Conservation (phyloP, 2,113 vertebrate species). For the Melanerpes formicivorus region DNA sequence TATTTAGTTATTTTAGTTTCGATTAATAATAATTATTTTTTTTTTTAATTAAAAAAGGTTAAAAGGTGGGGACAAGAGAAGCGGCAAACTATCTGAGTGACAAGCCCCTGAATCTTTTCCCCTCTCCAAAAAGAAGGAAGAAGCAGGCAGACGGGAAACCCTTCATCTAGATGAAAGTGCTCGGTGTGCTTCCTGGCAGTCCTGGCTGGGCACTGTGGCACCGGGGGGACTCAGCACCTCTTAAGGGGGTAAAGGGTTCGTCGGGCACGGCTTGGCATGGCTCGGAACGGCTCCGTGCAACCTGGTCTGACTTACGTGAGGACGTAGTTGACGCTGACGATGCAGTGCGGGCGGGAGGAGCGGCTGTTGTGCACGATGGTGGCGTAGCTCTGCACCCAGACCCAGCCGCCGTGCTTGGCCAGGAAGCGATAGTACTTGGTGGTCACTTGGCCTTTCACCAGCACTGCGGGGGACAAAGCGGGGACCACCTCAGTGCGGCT, state of each 20-base stretch:
- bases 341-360: constrained; percentile 95
- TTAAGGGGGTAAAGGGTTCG: accelerated
- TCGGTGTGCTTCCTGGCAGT: constrained; percentile 11
- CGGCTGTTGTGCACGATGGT: constrained; percentile 98
- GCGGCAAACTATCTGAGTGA: constrained; percentile 40
- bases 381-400: constrained; percentile 98
- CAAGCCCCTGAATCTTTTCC: constrained; percentile 70
- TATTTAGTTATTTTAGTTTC: constrained; percentile 63
- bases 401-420: constrained; percentile 96
- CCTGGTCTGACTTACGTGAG: constrained; percentile 89
- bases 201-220: neutral
- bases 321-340: constrained; percentile 98
- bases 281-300: no score
- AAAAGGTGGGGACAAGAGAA: no score
- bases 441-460: constrained; percentile 98
- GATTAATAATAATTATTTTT: neutral
- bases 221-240: neutral
- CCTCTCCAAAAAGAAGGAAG: neutral
- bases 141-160: constrained; percentile 28
- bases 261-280: no score
- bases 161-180: constrained; percentile 61
- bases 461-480: constrained; percentile 76
- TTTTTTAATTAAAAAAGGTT: no score
- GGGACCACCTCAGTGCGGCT: neutral
- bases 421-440: constrained; percentile 97